Evolutionary conservation across 2,888 invertebrate genomes (phyloP).

Genomic region (Melolontha melolontha): DNA sequence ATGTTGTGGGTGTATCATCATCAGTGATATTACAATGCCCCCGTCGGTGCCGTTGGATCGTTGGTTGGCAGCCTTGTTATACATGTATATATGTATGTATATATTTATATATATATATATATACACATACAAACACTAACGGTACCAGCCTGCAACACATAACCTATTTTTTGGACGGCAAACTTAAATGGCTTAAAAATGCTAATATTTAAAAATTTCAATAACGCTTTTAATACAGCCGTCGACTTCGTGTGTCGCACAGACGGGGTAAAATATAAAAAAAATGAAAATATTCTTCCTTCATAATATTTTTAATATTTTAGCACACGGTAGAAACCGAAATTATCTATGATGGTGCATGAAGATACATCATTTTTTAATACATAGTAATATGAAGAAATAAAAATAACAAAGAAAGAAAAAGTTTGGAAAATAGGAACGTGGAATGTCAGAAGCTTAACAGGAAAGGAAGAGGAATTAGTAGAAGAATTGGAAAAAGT

Average conservation of each 20-base stretch:
- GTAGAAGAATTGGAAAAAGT: too few species aligned
- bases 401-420: too few species aligned
- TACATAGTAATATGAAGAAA: not conserved
- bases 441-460: too few species aligned
- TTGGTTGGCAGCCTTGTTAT: slow-evolving; percentile 48
- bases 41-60: slow-evolving; percentile 9
- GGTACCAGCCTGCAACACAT: slow-evolving; percentile 7
- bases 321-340: too few species aligned
- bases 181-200: slow-evolving; percentile 46
- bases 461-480: too few species aligned
- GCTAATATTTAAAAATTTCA: slow-evolving; percentile 47
- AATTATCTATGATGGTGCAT: too few species aligned
- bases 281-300: not conserved
- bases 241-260: not conserved
- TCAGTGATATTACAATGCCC: slow-evolving; percentile 62
- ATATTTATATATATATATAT: too few species aligned
- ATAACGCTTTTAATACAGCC: slow-evolving; percentile 43
- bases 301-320: slow-evolving; percentile 20
- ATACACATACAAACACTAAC: slow-evolving; percentile 16
- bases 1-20: slow-evolving; percentile 59
- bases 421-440: too few species aligned
- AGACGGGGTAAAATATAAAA: not conserved
- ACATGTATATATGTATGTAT: slow-evolving; percentile 29
- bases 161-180: slow-evolving; percentile 35
- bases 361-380: not conserved